phyloP scores from a whole-genome alignment of 2,113 vertebrate genomes.

The Leptobrachium ailaonicum region DNA sequence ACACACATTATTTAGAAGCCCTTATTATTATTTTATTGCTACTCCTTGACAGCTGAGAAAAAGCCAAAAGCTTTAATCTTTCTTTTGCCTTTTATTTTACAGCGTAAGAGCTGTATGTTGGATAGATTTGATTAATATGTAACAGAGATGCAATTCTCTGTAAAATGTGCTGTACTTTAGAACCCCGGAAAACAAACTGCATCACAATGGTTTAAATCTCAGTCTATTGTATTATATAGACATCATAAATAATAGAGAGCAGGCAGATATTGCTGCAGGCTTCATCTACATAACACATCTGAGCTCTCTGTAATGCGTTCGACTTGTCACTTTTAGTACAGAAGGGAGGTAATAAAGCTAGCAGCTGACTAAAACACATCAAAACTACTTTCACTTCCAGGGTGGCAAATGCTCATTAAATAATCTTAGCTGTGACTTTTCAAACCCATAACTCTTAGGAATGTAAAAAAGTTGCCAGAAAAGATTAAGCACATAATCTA shows the following conservation, averaged over 20 bases:
- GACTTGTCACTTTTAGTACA: conserved; percentile 84
- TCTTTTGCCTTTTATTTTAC: conserved; percentile 76
- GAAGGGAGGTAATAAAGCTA: conserved; percentile 80
- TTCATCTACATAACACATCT: conserved; percentile 87
- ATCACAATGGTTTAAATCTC: conserved; percentile 82
- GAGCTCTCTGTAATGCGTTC: conserved; percentile 81
- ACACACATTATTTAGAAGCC: conserved; percentile 82
- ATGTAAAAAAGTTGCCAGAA: conserved; percentile 79
- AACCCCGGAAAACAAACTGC: conserved; percentile 79
- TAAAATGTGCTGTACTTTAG: conserved; percentile 79
- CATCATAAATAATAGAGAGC: conserved; percentile 84
- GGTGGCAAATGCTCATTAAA: conserved; percentile 77
- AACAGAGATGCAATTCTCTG: conserved; percentile 80
- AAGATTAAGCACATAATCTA: conserved; percentile 74
- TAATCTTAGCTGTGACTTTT: conserved; percentile 80
- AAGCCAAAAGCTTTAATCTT: conserved; percentile 82
- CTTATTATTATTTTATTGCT: conserved; percentile 86
- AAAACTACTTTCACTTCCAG: conserved; percentile 71
- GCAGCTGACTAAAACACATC: conserved; percentile 79
- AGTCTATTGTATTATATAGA: conserved; percentile 83
- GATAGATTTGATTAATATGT: conserved; percentile 83
- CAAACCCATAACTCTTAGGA: conserved; percentile 80
- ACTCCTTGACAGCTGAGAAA: conserved; percentile 82
- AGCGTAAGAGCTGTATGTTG: conserved; percentile 74
- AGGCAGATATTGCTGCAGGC: conserved; percentile 81